Evolutionary conservation across 2,113 vertebrate genomes (phyloP).

Genomic region (Cyanistes caeruleus): DNA sequence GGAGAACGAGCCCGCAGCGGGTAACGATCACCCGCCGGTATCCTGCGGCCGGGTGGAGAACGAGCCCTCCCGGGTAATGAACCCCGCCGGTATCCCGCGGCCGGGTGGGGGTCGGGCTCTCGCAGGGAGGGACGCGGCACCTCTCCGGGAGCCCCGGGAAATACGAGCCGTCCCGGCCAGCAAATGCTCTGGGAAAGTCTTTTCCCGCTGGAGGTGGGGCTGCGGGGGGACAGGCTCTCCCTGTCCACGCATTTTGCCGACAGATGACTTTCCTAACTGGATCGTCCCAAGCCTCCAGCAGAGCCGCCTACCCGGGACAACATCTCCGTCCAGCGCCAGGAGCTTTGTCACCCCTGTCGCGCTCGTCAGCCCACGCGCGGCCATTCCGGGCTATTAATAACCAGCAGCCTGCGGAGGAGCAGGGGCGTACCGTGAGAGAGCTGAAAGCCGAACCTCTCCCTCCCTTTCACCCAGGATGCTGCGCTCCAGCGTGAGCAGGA

Average conservation of each 20-base stretch:
- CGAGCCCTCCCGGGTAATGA: no score
- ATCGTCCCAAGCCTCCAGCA: not conserved
- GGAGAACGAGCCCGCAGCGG: no score
- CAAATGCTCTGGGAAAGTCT: not conserved
- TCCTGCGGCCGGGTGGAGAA: not conserved
- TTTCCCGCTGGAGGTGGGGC: not conserved
- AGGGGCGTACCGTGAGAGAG: not conserved
- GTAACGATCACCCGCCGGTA: no score
- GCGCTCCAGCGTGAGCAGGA: not conserved
- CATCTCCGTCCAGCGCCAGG: not conserved
- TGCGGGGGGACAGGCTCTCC: not conserved
- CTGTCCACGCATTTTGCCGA: not conserved
- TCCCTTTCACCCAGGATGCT: not conserved
- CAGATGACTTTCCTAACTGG: not conserved
- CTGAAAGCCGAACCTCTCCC: not conserved
- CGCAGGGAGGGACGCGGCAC: not conserved
- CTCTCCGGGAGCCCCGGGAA: not conserved
- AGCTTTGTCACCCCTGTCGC: not conserved
- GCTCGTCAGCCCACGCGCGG: not conserved
- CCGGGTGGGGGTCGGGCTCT: not conserved
- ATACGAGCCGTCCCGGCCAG: not conserved
- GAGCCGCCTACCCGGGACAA: fast-evolving
- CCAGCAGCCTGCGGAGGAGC: not conserved
- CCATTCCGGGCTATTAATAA: not conserved
- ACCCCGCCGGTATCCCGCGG: not conserved